These are phyloP conservation scores for Paedocypris sp. DNA, from an alignment of 2,113 vertebrate genomes.

Conservation along the genomic window DNA sequence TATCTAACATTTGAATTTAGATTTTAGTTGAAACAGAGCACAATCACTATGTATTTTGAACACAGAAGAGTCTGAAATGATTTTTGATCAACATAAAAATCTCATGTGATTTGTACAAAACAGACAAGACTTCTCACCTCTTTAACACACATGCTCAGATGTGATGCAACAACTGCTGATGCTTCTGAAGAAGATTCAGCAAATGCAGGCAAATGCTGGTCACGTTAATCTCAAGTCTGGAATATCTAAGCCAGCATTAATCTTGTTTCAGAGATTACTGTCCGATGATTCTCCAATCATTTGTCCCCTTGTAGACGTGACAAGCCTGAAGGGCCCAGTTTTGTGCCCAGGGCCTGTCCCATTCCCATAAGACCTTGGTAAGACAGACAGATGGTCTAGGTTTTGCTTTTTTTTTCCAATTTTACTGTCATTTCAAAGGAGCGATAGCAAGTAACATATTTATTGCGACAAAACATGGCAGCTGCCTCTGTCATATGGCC, in stretches of 20 bases:
- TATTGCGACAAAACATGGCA: constrained; percentile 3
- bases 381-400: constrained; percentile 17
- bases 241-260: constrained; percentile 7
- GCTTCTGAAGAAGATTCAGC: constrained; percentile 1
- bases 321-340: background rate
- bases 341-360: background rate
- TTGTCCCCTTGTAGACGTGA: background rate
- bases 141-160: background rate
- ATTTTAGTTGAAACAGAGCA: too few relatives aligned
- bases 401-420: background rate
- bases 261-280: constrained; percentile 20
- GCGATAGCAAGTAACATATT: background rate
- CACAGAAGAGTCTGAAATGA: too few relatives aligned
- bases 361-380: background rate
- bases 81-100: too few relatives aligned
- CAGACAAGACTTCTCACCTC: background rate
- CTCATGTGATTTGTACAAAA: too few relatives aligned
- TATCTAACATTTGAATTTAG: too few relatives aligned
- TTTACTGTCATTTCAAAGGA: background rate
- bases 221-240: constrained; percentile 13
- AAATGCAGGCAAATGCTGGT: background rate
- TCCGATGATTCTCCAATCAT: constrained; percentile 19
- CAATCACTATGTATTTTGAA: too few relatives aligned
- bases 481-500: background rate
- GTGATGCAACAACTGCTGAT: background rate